Evolutionary conservation across 2,888 invertebrate genomes (phyloP).

Genomic region (Eudemis profundana): DNA sequence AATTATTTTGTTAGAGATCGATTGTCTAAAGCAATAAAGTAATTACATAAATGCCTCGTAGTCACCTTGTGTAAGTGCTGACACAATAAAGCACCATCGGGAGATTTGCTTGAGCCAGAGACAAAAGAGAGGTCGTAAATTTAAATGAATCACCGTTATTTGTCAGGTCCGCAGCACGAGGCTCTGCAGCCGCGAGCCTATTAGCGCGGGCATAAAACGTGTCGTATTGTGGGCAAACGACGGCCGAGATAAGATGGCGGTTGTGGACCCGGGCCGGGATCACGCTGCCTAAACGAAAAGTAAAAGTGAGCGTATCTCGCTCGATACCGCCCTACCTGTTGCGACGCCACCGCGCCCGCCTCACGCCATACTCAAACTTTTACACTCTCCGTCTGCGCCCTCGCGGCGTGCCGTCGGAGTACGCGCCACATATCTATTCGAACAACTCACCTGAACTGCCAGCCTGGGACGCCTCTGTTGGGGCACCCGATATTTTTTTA

Average conservation of each 20-base stretch:
- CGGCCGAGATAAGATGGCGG: conserved; percentile 68
- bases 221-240: conserved; percentile 13
- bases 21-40: not conserved
- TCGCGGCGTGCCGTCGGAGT: conserved; percentile 42
- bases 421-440: conserved; percentile 23
- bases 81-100: not conserved
- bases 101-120: not conserved
- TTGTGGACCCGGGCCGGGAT: conserved; percentile 61
- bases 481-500: conserved; percentile 61
- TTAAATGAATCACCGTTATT: conserved; percentile 11
- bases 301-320: conserved; percentile 63
- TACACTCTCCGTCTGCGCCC: conserved; percentile 61
- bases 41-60: not conserved
- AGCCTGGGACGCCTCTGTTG: conserved; percentile 57
- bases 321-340: conserved; percentile 77
- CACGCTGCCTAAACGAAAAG: conserved; percentile 66
- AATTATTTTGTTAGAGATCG: too few relatives aligned
- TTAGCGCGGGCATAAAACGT: conserved; percentile 15
- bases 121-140: conserved; percentile 14
- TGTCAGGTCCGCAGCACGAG: conserved; percentile 3
- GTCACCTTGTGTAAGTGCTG: conserved; percentile 1
- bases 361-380: conserved; percentile 66
- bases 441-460: conserved; percentile 67
- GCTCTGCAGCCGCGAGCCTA: conserved; percentile 12
- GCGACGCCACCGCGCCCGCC: conserved; percentile 70